Evolutionary conservation across 2,888 invertebrate species (phyloP), one percentile per base, ranked within the genome.

Genomic region (Taenaris catops): DNA sequence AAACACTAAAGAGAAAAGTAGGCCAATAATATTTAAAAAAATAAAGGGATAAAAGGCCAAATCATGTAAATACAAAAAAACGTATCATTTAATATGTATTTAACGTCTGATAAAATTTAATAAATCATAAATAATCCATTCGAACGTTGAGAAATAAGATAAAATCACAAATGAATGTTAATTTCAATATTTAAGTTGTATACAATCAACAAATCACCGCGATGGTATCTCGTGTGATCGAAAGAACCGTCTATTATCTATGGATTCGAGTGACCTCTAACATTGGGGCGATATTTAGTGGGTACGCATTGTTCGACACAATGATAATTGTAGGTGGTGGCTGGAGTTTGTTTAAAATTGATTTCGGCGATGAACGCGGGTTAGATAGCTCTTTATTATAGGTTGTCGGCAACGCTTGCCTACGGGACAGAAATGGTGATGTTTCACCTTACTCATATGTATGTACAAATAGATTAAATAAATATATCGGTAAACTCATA

Each of bases 331-430:
- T 78, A 80, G 80, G 80, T 79, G 78, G 73, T 70, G 73, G 75
- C 65, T 69, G 67, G 67, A 78, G 80, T 83, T 81, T 81, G 79
- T 83, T 83, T 81, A 79, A 80, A 86, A 84, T 84, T 81, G 84
- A 83, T 83, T 86, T 79, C 71, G 83, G 75, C 58, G 61, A 59
- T 68, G 83, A 84, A 80, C 65, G 54, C 50, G 51, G 42, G 49
- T 39, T 55, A 58, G 84, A 84, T 83, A 80, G 57, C 43, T 58
- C 61, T 51, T 75, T 78, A 80, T 80, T 78, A 78, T 63, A 63
- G 67, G 63, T 61, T 65, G 43, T 31, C 16, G 31, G 33, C 24
- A 54, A 40, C 38, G 43, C 43, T 46, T 34, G 46, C 51, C 42
- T 41, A 37, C 24, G 32, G 38, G 42, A 38, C 14, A 9, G 20